Percentiles rank a stretch among this genome's conserved stretches.
These are phyloP conservation scores for Pecten maximus DNA, from an alignment of 2,888 invertebrate species.

Conservation along the genomic window DNA sequence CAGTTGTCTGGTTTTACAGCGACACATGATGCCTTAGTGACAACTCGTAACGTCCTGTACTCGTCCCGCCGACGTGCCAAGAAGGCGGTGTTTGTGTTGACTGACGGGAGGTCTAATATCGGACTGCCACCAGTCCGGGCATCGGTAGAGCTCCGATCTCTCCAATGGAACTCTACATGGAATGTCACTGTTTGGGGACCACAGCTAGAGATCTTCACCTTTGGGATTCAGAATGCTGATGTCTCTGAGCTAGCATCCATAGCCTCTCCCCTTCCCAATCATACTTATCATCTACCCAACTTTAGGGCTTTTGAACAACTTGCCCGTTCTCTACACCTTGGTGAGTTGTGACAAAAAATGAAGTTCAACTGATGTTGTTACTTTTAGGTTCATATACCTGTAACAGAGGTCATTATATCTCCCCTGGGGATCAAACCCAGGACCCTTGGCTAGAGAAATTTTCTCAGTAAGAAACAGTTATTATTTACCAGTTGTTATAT, in stretches of 20 bases:
- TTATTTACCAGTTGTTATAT: too few species aligned
- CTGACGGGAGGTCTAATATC: conserved; percentile 71
- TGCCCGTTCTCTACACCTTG: conserved; percentile 53
- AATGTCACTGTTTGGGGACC: conserved; percentile 61
- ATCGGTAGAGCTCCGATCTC: conserved; percentile 65
- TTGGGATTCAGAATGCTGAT: conserved; percentile 67
- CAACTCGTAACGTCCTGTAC: conserved; percentile 54
- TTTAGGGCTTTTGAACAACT: conserved; percentile 63
- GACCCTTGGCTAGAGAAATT: too few species aligned
- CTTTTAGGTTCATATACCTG: too few species aligned
- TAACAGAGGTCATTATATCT: too few species aligned
- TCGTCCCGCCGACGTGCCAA: conserved; percentile 57
- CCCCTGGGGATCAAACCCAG: too few species aligned
- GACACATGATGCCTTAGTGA: conserved; percentile 61
- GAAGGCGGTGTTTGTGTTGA: conserved; percentile 67
- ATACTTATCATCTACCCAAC: conserved; percentile 65
- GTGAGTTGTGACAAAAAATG: background rate
- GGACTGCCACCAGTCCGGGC: conserved; percentile 67
- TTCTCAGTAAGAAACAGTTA: too few species aligned
- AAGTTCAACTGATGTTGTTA: too few species aligned
- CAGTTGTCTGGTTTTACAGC: conserved; percentile 69
- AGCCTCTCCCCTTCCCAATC: conserved; percentile 63
- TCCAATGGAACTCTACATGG: conserved; percentile 65
- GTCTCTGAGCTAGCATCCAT: conserved; percentile 64
- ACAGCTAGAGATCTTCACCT: conserved; percentile 70